Evolutionary conservation across 2,888 invertebrate species (phyloP).

Genomic region (Machimus rusticus): DNA sequence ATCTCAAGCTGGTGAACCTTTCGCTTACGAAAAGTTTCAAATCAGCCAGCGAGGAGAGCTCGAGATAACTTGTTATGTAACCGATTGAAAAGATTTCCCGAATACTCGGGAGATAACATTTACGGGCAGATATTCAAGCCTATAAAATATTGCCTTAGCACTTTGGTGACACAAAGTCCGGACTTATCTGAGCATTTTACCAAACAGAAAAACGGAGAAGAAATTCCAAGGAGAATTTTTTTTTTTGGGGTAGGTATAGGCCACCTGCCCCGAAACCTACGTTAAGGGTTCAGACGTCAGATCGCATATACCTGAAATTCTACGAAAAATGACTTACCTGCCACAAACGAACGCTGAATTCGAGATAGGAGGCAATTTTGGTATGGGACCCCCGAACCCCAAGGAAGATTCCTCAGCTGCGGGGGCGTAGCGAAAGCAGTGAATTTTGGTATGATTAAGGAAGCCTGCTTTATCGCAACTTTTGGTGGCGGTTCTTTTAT

Average conservation of each 20-base stretch:
- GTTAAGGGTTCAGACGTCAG: not conserved
- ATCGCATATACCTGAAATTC: not conserved
- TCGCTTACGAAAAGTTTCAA: not conserved
- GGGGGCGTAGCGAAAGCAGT: not conserved
- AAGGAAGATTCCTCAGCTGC: not conserved
- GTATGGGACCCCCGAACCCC: not conserved
- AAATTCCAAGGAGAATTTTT: constrained; percentile 6
- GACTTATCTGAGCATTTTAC: constrained; percentile 5
- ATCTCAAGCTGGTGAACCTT: not conserved
- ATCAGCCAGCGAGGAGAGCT: not conserved
- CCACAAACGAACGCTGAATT: constrained; percentile 8
- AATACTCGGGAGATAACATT: constrained; percentile 20
- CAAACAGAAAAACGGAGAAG: not conserved
- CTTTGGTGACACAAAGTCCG: constrained; percentile 28
- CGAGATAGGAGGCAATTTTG: not conserved
- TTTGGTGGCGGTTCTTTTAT: not conserved
- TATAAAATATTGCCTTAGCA: constrained; percentile 28
- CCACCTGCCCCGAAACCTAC: not conserved
- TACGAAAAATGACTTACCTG: constrained; percentile 16
- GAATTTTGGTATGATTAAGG: not conserved
- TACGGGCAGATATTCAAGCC: constrained; percentile 19
- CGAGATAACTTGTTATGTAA: not conserved
- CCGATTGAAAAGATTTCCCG: constrained; percentile 1
- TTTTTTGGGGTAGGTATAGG: not conserved
- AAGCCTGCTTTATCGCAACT: not conserved